Evolutionary conservation across 2,888 invertebrate genomes (phyloP).

Genomic region (Dryococelus australis): DNA sequence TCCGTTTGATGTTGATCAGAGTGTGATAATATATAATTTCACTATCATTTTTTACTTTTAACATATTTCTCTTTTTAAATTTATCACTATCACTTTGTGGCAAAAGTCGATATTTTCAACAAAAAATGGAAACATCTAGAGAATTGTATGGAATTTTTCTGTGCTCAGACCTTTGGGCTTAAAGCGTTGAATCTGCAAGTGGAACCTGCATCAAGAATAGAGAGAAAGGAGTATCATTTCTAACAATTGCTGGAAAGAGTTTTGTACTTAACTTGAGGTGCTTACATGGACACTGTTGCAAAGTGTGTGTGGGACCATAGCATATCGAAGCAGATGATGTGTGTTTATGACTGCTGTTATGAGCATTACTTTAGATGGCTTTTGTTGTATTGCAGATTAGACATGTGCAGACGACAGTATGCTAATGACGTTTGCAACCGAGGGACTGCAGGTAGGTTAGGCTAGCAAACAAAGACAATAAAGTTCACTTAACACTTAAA

Average conservation of each 20-base stretch:
- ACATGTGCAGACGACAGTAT: conserved; percentile 97
- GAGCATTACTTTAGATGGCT: conserved; percentile 32
- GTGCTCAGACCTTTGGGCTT: not conserved
- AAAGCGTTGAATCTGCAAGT: not conserved
- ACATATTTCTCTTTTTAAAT: too few relatives aligned
- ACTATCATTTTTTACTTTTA: too few relatives aligned
- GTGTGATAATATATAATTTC: too few relatives aligned
- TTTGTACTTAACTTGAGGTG: not conserved
- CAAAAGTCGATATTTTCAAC: too few relatives aligned
- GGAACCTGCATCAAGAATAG: not conserved
- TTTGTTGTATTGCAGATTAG: conserved; percentile 81
- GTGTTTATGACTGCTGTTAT: not conserved
- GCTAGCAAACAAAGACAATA: not conserved
- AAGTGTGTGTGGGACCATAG: not conserved
- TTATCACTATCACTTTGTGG: too few relatives aligned
- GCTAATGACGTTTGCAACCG: conserved; percentile 96
- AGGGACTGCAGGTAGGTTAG: conserved; percentile 94
- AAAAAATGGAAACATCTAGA: not conserved
- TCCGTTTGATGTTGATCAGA: too few relatives aligned
- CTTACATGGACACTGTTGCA: not conserved
- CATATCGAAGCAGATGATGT: conserved; percentile 17
- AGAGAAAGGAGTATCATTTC: not conserved
- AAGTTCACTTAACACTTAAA: not conserved
- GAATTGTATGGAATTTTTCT: not conserved
- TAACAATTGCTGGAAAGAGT: not conserved